Conservation (phyloP, 2,888 invertebrate species). For the Pediacus dermestoides region DNA sequence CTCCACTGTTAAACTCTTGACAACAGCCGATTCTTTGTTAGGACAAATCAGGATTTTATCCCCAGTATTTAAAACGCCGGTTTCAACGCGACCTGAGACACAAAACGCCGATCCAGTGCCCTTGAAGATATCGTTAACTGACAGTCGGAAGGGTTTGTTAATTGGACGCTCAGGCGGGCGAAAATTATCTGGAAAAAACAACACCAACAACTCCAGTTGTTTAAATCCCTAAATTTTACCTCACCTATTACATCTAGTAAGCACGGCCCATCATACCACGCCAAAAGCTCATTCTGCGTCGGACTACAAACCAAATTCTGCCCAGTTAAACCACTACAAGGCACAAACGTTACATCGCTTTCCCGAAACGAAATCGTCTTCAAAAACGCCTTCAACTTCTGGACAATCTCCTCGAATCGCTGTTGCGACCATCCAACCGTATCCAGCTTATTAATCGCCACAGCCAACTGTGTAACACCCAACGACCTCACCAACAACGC, state of each 20-base stretch:
- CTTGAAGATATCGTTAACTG: slow-evolving; percentile 94
- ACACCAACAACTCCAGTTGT: too few species aligned
- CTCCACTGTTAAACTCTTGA: slow-evolving; percentile 68
- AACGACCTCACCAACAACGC: slow-evolving; percentile 83
- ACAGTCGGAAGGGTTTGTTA: slow-evolving; percentile 83
- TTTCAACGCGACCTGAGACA: slow-evolving; percentile 87
- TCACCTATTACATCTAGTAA: slow-evolving; percentile 80
- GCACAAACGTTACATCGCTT: slow-evolving; percentile 81
- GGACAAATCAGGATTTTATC: slow-evolving; percentile 88
- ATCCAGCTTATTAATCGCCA: slow-evolving; percentile 96
- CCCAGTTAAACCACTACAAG: slow-evolving; percentile 95
- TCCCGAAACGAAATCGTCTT: slow-evolving; percentile 92
- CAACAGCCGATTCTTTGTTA: slow-evolving; percentile 73
- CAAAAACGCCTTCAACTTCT: slow-evolving; percentile 75
- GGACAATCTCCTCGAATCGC: slow-evolving; percentile 84
- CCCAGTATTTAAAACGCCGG: slow-evolving; percentile 80
- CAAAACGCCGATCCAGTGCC: slow-evolving; percentile 87
- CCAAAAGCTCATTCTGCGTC: slow-evolving; percentile 59
- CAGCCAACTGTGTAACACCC: slow-evolving; percentile 90
- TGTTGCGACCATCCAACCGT: slow-evolving; percentile 90
- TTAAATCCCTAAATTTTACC: too few species aligned
- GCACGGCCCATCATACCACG: slow-evolving; percentile 82
- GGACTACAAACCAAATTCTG: slow-evolving; percentile 79
- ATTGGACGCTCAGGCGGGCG: slow-evolving; percentile 83
- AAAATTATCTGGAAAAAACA: slow-evolving; percentile 63